Base-by-base conservation (phyloP, 2,888 invertebrate species). In the Orthonevra nobilis region DNA sequence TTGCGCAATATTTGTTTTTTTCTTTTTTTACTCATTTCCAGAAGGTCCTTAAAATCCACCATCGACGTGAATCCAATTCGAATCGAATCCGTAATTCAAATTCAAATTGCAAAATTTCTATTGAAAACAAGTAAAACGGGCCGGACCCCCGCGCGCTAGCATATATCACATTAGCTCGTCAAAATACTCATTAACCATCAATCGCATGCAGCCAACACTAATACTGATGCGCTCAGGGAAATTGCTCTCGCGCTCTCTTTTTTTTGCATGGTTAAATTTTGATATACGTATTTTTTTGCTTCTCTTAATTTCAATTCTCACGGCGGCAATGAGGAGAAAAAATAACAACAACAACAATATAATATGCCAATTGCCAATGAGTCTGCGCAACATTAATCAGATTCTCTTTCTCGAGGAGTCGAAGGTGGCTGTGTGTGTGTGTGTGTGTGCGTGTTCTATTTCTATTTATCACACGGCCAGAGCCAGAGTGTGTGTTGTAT, bases 141-240 rank as follows among this genome's bases (percentile, higher is more conserved):
- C 3, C 23, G 3, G 23, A 23, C 17, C 17, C 30, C 42, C 40
- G 26, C 44, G 48, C 20, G 42, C 19, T 30, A 38, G 36, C 46
- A 66, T 68, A 68, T 56, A 28, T 56, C 66, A 56, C 66, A 42
- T 15, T n/a, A 30, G 28, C 23, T 28, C 20, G 6, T n/a, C n/a
- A n/a, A 30, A 10, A 40, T 48, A 20, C 42, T 52, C 17, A 34
- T 52, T 17, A 34, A n/a, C n/a, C n/a, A n/a, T n/a, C n/a, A n/a
- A 30, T 20, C 32, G 32, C 42, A 20, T 56, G 56, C 56, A 56
- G 20, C 19, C 17, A 23, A 23, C 23, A 23, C 23, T 4, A 3
- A 23, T 5, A 23, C 23, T 3, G 23, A 23, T 23, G 3, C 23
- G 23, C n/a, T n/a, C n/a, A n/a, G n/a, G n/a, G n/a, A n/a, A n/a